A percentile compares a stretch with the other conserved stretches of the same genome.
phyloP scores from a whole-genome alignment of 2,888 invertebrate genomes.

The Euspilapteryx auroguttella region DNA sequence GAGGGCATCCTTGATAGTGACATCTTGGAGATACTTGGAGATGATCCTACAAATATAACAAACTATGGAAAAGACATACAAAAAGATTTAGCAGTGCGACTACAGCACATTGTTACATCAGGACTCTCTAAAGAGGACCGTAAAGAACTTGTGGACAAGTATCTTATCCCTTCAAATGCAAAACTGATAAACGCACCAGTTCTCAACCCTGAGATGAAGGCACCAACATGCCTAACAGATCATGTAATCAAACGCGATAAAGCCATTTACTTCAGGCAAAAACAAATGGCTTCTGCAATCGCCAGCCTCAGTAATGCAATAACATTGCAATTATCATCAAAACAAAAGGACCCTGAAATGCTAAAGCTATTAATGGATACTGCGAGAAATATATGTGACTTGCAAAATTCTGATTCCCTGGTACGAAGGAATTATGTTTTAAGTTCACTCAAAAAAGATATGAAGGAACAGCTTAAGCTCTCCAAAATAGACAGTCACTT shows the following conservation, averaged over 20 bases:
- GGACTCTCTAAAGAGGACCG: not conserved
- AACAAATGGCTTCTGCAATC: not conserved
- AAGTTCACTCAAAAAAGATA: conserved; percentile 1
- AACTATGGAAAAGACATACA: too few relatives aligned
- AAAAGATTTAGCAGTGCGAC: not conserved
- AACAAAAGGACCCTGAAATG: not conserved
- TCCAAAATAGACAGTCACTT: conserved; percentile 2
- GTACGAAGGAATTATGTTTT: not conserved
- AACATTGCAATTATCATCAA: not conserved
- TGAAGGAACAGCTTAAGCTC: conserved; percentile 1
- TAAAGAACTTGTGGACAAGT: not conserved
- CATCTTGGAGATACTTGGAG: too few relatives aligned
- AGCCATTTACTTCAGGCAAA: not conserved
- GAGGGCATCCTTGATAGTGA: too few relatives aligned
- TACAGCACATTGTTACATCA: not conserved
- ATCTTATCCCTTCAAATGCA: not conserved
- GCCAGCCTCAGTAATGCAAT: not conserved
- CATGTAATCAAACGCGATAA: not conserved
- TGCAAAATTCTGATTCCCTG: conserved; percentile 2
- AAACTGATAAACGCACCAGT: not conserved
- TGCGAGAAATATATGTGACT: conserved; percentile 1
- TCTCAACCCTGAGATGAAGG: not conserved
- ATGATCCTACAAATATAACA: too few relatives aligned
- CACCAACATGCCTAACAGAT: not conserved
- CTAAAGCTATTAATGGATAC: not conserved